Evolutionary conservation across 1,140 invertebrate genomes (phyloP), one percentile per base, ranked within the genome.

Genomic region (Drosophila murphyi): DNA sequence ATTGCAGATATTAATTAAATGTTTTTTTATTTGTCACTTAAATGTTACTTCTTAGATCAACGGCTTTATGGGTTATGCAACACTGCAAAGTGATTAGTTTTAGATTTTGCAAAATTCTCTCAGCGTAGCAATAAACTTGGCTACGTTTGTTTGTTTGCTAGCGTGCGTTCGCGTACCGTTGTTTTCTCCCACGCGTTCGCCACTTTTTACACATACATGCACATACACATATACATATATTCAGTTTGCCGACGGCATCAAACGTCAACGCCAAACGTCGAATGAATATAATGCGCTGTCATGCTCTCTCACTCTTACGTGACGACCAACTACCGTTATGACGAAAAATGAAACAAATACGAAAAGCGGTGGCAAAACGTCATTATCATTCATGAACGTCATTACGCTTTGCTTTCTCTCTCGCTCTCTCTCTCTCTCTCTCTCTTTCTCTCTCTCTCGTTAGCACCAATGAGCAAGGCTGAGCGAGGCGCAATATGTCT

Each of bases 251-350:
- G 68, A 71, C 67, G 72, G 68, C 45, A 41, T 60, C 41, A 39
- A 52, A 20, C 56, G 52, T 50, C 43, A 43, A 64, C 78, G 64
- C 63, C 62, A 85, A 73, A 20, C 20, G 65, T 79, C 76, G 61
- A 62, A 69, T 62, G 64, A 67, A 59, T 20, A 50, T 54, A 67
- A 78, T 59, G 75, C 82, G 74, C 76, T 62, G 52, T 83, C 81
- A 83, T 86, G 87, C 82, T 72, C 65, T 90, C 87, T 90, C 60
- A 76, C 82, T 74, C 56, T 73, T 59, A 71, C 56, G 43, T 56
- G 56, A 52, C 63, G n/a, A 57, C 10, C 50, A 85, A 85, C 82
- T 86, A 80, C 72, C 71, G 83, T 72, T 76, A 69, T 69, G 60
- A 43, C 34, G 34, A 60, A 64, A 74, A 70, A 71, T 52, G 63